Conservation (phyloP, 2,888 invertebrate genomes). For the Agapostemon virescens region DNA sequence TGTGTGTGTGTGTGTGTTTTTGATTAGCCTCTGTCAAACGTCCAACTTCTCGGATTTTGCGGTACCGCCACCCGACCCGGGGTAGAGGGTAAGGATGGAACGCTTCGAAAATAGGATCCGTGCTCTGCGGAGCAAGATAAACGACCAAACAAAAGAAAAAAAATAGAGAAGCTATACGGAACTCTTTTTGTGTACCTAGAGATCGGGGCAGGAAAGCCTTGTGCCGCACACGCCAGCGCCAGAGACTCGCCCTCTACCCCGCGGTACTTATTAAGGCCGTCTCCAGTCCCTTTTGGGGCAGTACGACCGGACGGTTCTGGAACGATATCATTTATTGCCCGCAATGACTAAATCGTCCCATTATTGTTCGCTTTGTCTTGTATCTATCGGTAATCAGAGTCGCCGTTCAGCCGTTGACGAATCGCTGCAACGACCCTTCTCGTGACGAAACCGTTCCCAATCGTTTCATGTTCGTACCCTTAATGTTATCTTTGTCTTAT, state of each 20-base stretch:
- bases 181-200: slow-evolving; percentile 75
- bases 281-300: slow-evolving; percentile 79
- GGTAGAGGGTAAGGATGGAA: slow-evolving; percentile 70
- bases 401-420: neutral
- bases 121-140: slow-evolving; percentile 63
- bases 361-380: slow-evolving; percentile 23
- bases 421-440: neutral
- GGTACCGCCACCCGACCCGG: slow-evolving; percentile 67
- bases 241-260: slow-evolving; percentile 76
- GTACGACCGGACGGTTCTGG: slow-evolving; percentile 80
- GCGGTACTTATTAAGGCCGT: slow-evolving; percentile 79
- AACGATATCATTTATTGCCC: slow-evolving; percentile 68
- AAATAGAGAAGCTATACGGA: slow-evolving; percentile 63
- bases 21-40: slow-evolving; percentile 21
- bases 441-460: slow-evolving; percentile 21
- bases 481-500: neutral
- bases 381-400: slow-evolving; percentile 14
- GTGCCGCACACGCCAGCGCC: slow-evolving; percentile 77
- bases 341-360: slow-evolving; percentile 42
- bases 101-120: slow-evolving; percentile 63
- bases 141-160: slow-evolving; percentile 54
- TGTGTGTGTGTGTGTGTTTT: too few species aligned
- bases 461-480: neutral
- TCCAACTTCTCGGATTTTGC: slow-evolving; percentile 49
- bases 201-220: slow-evolving; percentile 79